A percentile compares a stretch with the other conserved stretches of the same genome.
phyloP scores from a whole-genome alignment of 2,888 invertebrate genomes.

The Amphipyra tragopoginis region DNA sequence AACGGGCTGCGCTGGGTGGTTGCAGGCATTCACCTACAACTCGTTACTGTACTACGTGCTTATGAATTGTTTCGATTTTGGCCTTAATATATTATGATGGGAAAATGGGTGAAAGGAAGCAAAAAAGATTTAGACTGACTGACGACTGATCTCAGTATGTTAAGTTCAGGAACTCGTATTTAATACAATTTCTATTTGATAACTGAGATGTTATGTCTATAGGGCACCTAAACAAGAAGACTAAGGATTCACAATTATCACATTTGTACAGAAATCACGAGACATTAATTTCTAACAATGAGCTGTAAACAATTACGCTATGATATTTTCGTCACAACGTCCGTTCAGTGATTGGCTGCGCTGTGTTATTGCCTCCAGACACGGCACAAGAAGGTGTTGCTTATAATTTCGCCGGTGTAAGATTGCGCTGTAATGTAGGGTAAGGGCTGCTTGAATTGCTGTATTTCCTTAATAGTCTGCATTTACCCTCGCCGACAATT shows the following conservation, averaged over 20 bases:
- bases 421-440: constrained; percentile 88
- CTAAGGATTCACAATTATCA: constrained; percentile 8
- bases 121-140: too few relatives aligned
- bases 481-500: constrained; percentile 89
- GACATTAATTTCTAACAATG: constrained; percentile 26
- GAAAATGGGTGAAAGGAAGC: background rate
- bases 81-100: constrained; percentile 16
- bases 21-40: constrained; percentile 33
- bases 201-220: too few relatives aligned
- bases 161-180: too few relatives aligned
- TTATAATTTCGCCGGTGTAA: constrained; percentile 87
- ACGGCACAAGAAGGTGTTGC: constrained; percentile 87
- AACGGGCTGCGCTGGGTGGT: constrained; percentile 12
- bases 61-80: constrained; percentile 34
- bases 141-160: too few relatives aligned
- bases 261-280: constrained; percentile 5
- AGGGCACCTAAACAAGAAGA: background rate
- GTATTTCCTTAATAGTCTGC: constrained; percentile 90
- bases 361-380: constrained; percentile 82
- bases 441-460: constrained; percentile 88
- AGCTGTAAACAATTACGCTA: constrained; percentile 59
- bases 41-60: constrained; percentile 33
- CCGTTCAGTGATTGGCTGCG: constrained; percentile 67
- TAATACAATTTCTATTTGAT: too few relatives aligned
- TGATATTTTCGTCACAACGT: constrained; percentile 66